Conservation (phyloP, 2,113 vertebrate species). For the Monopterus albus region DNA sequence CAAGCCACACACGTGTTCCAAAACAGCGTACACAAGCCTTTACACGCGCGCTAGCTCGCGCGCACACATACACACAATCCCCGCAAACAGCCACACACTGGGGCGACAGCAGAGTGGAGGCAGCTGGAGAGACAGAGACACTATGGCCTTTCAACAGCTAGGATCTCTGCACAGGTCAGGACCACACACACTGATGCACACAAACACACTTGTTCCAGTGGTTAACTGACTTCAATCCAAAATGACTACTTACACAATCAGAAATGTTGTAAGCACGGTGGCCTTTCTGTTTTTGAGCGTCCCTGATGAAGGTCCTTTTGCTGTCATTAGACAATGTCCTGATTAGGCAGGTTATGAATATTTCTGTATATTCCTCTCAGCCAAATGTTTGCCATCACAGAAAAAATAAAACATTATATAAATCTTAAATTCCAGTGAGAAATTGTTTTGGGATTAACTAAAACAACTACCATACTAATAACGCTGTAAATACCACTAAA, state of each 20-base stretch:
- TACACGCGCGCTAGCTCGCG: too few relatives aligned
- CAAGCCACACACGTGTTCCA: slow-evolving; percentile 47
- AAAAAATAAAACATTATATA: too few relatives aligned
- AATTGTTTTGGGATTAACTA: too few relatives aligned
- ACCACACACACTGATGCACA: slow-evolving; percentile 71
- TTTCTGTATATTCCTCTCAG: too few relatives aligned
- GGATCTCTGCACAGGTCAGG: slow-evolving; percentile 78
- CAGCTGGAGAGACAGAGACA: slow-evolving; percentile 78
- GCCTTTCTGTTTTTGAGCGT: background rate
- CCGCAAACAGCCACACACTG: slow-evolving; percentile 40
- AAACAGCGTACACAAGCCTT: slow-evolving; percentile 41
- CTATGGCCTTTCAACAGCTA: slow-evolving; percentile 79
- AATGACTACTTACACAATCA: slow-evolving; percentile 30
- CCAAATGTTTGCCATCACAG: too few relatives aligned
- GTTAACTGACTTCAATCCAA: slow-evolving; percentile 33
- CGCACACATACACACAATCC: slow-evolving; percentile 2
- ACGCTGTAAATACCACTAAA: background rate
- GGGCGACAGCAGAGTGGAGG: slow-evolving; percentile 77
- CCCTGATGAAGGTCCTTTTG: background rate
- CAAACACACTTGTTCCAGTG: slow-evolving; percentile 30
- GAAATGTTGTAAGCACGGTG: background rate
- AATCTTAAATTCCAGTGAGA: too few relatives aligned
- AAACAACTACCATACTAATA: background rate
- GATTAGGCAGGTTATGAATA: background rate
- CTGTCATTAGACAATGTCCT: background rate